Conservation (phyloP, 2,797 vertebrate species). For the Nyctibius grandis region DNA sequence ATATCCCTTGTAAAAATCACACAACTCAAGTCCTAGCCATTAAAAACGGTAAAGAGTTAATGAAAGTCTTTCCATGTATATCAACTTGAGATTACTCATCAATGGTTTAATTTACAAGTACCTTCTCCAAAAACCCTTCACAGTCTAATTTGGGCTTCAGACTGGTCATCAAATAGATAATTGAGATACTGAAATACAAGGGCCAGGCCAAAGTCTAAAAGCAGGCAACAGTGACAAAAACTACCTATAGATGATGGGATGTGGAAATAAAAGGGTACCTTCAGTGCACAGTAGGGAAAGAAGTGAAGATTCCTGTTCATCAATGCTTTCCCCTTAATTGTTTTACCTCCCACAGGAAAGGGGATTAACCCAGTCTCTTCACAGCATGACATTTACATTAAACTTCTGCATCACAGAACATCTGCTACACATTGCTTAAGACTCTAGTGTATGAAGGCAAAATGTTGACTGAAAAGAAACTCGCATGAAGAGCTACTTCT, state of each 20-base stretch:
- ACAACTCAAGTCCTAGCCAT: neutral
- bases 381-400: neutral
- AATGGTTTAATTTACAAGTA: neutral
- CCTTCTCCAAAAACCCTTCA: neutral
- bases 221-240: neutral
- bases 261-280: neutral
- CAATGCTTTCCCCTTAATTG: constrained; percentile 5
- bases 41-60: neutral
- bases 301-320: neutral
- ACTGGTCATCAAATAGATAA: neutral
- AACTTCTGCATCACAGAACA: constrained; percentile 9
- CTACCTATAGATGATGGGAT: neutral
- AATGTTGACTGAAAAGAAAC: neutral
- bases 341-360: constrained; percentile 21
- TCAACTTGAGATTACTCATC: neutral
- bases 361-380: constrained; percentile 10
- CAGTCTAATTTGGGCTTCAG: neutral
- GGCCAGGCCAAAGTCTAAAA: neutral
- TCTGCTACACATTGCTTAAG: neutral
- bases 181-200: neutral
- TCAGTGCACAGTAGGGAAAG: neutral
- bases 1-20: neutral
- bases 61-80: rapidly evolving
- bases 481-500: neutral
- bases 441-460: neutral